These are phyloP conservation scores for Chunga burmeisteri DNA, from an alignment of 2,113 vertebrate species.

Conservation along the genomic window DNA sequence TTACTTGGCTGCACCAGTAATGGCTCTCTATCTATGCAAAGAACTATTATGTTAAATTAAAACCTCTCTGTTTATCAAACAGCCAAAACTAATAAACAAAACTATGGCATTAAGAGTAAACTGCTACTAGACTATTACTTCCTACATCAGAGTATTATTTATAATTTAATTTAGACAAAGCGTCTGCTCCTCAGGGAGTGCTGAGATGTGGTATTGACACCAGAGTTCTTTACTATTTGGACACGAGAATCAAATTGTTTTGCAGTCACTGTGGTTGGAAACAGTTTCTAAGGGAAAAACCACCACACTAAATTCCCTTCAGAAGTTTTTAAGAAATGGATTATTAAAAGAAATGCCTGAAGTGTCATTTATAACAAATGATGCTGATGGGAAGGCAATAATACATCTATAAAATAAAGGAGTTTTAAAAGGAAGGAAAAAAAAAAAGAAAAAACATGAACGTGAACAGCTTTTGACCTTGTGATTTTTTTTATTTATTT, in stretches of 20 bases:
- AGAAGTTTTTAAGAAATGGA: background rate
- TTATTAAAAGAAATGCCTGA: background rate
- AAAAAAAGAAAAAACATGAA: background rate
- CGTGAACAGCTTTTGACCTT: background rate
- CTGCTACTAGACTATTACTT: slow-evolving; percentile 21
- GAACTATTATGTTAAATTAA: slow-evolving; percentile 29
- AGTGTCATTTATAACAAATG: background rate
- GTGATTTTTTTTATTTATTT: background rate
- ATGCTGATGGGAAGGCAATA: background rate
- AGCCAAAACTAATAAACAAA: slow-evolving; percentile 32
- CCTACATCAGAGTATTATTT: slow-evolving; percentile 17
- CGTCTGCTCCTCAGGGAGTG: background rate
- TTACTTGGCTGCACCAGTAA: background rate
- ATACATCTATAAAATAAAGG: background rate
- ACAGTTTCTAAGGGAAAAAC: background rate
- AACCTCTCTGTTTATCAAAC: slow-evolving; percentile 36
- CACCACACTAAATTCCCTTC: background rate
- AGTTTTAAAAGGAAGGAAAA: background rate
- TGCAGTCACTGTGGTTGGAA: background rate
- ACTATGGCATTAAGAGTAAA: background rate
- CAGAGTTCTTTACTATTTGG: background rate
- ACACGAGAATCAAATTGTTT: background rate
- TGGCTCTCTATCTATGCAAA: background rate
- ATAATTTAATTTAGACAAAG: slow-evolving; percentile 9
- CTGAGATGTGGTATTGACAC: background rate